Conservation (phyloP, 2,113 vertebrate genomes). For the Anser brachyrhynchus region DNA sequence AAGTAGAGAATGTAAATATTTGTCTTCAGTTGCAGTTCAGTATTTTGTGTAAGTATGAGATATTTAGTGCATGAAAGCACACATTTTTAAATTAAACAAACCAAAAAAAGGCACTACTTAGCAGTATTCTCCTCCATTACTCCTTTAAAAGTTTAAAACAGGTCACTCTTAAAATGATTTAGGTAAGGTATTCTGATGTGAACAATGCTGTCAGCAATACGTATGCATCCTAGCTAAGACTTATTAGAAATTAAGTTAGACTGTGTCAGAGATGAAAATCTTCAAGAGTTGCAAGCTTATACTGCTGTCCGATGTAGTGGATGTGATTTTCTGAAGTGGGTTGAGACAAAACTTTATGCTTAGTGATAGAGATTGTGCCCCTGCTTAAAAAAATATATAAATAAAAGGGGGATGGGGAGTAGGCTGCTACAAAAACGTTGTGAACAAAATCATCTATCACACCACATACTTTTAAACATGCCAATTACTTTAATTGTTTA, state of each 20-base stretch:
- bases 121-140: background rate
- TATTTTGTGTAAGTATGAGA: background rate
- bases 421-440: background rate
- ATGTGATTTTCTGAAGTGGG: background rate
- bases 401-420: no score
- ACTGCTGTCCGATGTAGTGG: background rate
- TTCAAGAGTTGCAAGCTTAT: background rate
- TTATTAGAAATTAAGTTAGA: background rate
- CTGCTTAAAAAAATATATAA: background rate
- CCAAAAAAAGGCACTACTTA: background rate
- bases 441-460: background rate
- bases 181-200: background rate
- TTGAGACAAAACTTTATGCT: background rate
- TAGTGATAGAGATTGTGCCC: background rate
- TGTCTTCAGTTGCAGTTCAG: background rate
- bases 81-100: background rate
- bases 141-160: background rate
- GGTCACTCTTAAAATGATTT: background rate
- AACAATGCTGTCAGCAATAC: background rate
- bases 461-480: background rate
- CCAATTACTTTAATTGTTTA: background rate
- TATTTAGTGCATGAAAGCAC: background rate
- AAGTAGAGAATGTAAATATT: fast-evolving
- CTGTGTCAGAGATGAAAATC: background rate
- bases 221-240: background rate